These are phyloP conservation scores for Euphydryas editha DNA, from an alignment of 2,888 invertebrate genomes.

Conservation along the genomic window DNA sequence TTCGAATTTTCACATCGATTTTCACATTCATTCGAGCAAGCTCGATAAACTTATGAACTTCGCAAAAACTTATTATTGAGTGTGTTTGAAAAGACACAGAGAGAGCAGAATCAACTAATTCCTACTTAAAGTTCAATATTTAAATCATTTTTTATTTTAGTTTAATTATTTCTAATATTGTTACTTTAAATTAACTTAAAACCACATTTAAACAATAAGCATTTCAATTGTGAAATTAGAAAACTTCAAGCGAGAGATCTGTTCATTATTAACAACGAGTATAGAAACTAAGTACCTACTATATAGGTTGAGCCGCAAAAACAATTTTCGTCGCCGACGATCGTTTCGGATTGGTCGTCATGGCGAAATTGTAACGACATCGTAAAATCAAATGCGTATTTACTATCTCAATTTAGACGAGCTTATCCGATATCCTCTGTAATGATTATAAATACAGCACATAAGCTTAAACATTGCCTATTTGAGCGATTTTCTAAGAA, in stretches of 20 bases:
- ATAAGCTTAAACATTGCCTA: neutral
- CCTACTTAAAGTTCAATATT: no score
- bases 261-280: neutral
- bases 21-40: no score
- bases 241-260: neutral
- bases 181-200: neutral
- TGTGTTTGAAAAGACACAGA: no score
- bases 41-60: no score
- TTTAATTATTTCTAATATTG: neutral
- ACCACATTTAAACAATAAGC: neutral
- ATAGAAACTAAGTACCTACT: conserved; percentile 7
- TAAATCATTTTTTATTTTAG: no score
- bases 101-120: no score
- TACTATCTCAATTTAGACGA: conserved; percentile 27
- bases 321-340: conserved; percentile 4
- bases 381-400: conserved; percentile 33
- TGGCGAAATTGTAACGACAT: conserved; percentile 17
- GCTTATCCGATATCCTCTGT: conserved; percentile 24
- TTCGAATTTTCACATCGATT: no score
- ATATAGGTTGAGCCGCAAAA: conserved; percentile 1
- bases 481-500: neutral
- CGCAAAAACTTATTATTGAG: no score
- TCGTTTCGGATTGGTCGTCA: conserved; percentile 8
- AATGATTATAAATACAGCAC: neutral
- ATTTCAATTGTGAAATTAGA: neutral